Base-by-base conservation (phyloP, 2,113 vertebrate species). In the Oophaga pumilio region DNA sequence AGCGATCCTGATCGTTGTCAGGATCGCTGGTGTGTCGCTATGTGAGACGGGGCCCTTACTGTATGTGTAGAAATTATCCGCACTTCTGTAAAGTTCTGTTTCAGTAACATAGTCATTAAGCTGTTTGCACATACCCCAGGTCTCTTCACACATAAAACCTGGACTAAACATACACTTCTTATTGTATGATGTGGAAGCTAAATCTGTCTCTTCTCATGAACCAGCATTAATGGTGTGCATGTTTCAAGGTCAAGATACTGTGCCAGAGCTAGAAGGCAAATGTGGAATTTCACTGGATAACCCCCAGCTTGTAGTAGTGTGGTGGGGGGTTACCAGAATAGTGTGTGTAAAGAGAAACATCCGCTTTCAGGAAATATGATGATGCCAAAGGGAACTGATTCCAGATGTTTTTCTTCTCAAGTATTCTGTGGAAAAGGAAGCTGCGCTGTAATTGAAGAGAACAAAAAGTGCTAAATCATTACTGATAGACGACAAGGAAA, bases 331-430 rank as follows among this genome's bases (percentile, higher is more conserved):
- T 62, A 87, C 66, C 18, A 73, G 66, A 87, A 71, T 57, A 62
- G 24, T 87, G 78, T 81, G 82, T 87, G 78, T 74, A 82, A 87
- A 87, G 52, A 26, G 43, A 82, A 82, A 87, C 86, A 62, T 87
- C 78, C 86, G 52, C 81, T 82, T 82, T 53, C 86, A 87, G 78
- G 84, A 87, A 82, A 87, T 82, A 82, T 64, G 86, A 82, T 64
- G 86, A 87, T 82, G 78, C 86, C 86, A 74, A 82, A 22, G 73
- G 50, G n/a, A 87, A 82, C 86, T 82, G 13, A 60, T 87, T 87
- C 86, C 86, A 87, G 86, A 87, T 87, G 86, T 82, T 87, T 56
- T 69, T 26, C 85, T 71, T 81, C 50, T 14, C 24, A 49, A 74
- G 52, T 59, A 60, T 33, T 20, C 18, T 85, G 9, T 74, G 53